Percentiles rank a stretch among this genome's conserved stretches.
These are phyloP conservation scores for Acleris literana DNA, from an alignment of 2,888 invertebrate species.

Conservation along the genomic window DNA sequence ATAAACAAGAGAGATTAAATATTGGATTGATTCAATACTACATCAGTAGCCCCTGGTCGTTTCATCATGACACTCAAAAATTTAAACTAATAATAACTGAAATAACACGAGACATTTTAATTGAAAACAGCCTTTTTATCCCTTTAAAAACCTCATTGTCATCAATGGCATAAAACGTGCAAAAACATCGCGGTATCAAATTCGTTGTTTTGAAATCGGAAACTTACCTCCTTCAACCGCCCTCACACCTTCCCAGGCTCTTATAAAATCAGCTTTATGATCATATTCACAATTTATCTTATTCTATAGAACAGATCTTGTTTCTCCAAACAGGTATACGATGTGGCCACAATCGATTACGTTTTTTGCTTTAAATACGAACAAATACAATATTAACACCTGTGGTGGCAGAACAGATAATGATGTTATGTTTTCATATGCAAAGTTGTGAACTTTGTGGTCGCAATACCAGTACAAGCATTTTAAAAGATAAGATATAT, in stretches of 20 bases:
- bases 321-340: constrained; percentile 63
- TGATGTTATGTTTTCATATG: constrained; percentile 40
- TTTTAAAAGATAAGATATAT: too few relatives aligned
- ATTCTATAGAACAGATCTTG: constrained; percentile 63
- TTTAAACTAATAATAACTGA: too few relatives aligned
- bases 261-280: constrained; percentile 65
- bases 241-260: constrained; percentile 57
- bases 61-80: background rate
- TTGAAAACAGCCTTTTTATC: too few relatives aligned
- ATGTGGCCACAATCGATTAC: constrained; percentile 55
- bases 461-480: background rate
- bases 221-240: constrained; percentile 62
- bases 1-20: too few relatives aligned
- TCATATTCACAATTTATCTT: constrained; percentile 59
- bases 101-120: too few relatives aligned
- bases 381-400: constrained; percentile 30
- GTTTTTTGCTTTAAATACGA: constrained; percentile 53
- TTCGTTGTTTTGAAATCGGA: constrained; percentile 77
- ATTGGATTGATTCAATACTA: too few relatives aligned
- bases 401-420: constrained; percentile 13
- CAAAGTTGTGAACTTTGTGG: constrained; percentile 31
- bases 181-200: constrained; percentile 69
- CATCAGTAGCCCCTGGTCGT: background rate
- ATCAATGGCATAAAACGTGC: constrained; percentile 56
- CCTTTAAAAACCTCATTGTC: constrained; percentile 36